These are phyloP conservation scores for Drosophila ezoana DNA, from an alignment of 2,888 invertebrate species.

Conservation along the genomic window DNA sequence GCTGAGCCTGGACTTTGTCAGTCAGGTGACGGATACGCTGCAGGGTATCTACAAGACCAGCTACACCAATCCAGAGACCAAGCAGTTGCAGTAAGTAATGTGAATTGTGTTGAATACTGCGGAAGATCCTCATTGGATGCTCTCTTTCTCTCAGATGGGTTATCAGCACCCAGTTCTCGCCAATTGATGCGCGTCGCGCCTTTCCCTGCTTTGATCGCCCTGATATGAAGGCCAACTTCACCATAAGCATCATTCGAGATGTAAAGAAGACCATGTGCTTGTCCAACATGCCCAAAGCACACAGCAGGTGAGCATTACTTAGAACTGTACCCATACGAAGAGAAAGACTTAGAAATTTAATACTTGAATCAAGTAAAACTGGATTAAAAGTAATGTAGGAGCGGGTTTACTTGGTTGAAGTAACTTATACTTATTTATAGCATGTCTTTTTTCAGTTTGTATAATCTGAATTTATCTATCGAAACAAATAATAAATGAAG, in stretches of 20 bases:
- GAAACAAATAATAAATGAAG: too few relatives aligned
- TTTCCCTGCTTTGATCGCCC: constrained; percentile 97
- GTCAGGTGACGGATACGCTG: constrained; percentile 86
- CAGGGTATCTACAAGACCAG: constrained; percentile 86
- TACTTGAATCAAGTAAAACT: too few relatives aligned
- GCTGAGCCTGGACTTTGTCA: constrained; percentile 86
- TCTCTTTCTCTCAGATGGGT: constrained; percentile 87
- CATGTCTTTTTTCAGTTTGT: too few relatives aligned
- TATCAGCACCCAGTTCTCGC: constrained; percentile 92
- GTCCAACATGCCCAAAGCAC: constrained; percentile 88
- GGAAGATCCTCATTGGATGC: not conserved
- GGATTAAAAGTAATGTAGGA: too few relatives aligned
- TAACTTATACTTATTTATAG: too few relatives aligned
- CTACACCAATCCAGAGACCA: constrained; percentile 84
- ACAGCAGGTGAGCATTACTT: constrained; percentile 71
- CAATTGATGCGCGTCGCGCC: constrained; percentile 91
- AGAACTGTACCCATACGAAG: too few relatives aligned
- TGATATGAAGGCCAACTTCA: constrained; percentile 91
- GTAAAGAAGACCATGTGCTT: constrained; percentile 84
- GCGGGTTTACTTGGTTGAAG: too few relatives aligned
- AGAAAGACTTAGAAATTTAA: too few relatives aligned
- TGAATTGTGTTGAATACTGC: too few relatives aligned
- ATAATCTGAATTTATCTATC: too few relatives aligned
- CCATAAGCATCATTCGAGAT: constrained; percentile 88
- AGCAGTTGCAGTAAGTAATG: constrained; percentile 83